Conservation (phyloP, 2,113 vertebrate species). For the Neolamprologus modestus region DNA sequence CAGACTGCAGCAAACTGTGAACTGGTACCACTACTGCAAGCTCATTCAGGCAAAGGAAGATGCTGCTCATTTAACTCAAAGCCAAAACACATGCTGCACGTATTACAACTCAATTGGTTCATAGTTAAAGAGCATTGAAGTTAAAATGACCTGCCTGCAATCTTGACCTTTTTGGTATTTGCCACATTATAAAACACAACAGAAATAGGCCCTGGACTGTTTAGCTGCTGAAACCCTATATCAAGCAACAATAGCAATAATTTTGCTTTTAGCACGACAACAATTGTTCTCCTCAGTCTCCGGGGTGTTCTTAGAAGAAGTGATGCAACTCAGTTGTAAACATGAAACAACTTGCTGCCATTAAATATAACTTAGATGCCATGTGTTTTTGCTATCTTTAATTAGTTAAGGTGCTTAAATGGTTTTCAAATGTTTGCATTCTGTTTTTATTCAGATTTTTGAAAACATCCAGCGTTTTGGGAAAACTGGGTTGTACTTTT, state of each 20-base stretch:
- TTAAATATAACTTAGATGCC: not conserved
- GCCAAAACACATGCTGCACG: not conserved
- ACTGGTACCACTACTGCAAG: not conserved
- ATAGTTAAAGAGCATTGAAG: not conserved
- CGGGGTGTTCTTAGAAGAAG: not conserved
- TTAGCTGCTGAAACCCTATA: not conserved
- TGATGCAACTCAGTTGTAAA: not conserved
- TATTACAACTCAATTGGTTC: not conserved
- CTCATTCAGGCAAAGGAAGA: not conserved
- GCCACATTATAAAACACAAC: not conserved
- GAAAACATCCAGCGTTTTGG: not conserved
- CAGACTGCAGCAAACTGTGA: not conserved
- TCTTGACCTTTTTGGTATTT: not conserved
- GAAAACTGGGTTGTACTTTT: not conserved
- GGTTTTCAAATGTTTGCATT: not conserved
- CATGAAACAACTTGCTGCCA: not conserved
- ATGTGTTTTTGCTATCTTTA: not conserved
- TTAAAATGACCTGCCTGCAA: not conserved
- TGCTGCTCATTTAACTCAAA: not conserved
- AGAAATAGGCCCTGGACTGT: not conserved
- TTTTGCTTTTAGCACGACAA: not conserved
- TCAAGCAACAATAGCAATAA: not conserved
- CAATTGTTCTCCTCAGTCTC: not conserved
- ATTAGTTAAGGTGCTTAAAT: not conserved
- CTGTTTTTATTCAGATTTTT: not conserved